Percentiles rank a stretch among this genome's conserved stretches.
These are phyloP conservation scores for Heliconius melpomene DNA, from an alignment of 1,140 invertebrate genomes.

Conservation along the genomic window DNA sequence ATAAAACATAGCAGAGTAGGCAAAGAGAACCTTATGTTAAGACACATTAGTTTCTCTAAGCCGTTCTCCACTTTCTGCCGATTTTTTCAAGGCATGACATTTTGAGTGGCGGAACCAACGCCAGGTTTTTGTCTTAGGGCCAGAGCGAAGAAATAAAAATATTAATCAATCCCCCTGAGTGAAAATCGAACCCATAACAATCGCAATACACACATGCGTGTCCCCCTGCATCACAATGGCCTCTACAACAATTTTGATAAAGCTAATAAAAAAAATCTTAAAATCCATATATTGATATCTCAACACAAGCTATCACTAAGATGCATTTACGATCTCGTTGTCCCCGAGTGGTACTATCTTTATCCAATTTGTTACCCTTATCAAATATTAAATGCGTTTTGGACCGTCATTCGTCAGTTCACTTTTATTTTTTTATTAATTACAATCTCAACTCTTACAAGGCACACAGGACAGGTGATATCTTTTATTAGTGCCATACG, in stretches of 20 bases:
- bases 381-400: slow-evolving; percentile 81
- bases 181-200: no score
- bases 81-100: no score
- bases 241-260: not conserved
- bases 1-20: no score
- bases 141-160: no score
- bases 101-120: no score
- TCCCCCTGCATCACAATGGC: no score
- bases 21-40: no score
- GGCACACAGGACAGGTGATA: slow-evolving; percentile 53
- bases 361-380: slow-evolving; percentile 81
- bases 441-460: slow-evolving; percentile 54
- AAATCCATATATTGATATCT: slow-evolving; percentile 48
- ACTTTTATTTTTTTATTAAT: slow-evolving; percentile 74
- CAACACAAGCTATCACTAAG: slow-evolving; percentile 69
- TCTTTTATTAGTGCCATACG: not conserved
- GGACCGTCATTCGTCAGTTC: slow-evolving; percentile 62
- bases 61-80: no score
- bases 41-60: no score
- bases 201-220: no score
- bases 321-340: slow-evolving; percentile 80
- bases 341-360: slow-evolving; percentile 73
- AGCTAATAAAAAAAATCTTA: not conserved
- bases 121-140: no score
- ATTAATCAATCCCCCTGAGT: no score